Percentiles rank a stretch among this genome's conserved stretches.
Evolutionary conservation across 1,140 invertebrate species (phyloP).

Genomic region (Heliconius himera): DNA sequence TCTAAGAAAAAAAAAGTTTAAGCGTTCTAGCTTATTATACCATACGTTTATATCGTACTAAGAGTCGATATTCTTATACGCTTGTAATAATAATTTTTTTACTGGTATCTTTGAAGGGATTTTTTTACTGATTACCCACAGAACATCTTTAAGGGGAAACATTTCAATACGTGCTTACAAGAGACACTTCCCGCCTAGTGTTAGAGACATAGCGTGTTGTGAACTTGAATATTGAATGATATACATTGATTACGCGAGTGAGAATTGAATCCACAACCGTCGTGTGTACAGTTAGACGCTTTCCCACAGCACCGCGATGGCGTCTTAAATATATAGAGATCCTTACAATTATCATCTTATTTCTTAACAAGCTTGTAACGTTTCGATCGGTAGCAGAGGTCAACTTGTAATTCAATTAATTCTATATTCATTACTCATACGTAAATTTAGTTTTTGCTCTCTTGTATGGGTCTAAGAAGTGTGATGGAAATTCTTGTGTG

Average conservation of each 20-base stretch:
- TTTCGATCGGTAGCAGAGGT: conserved; percentile 62
- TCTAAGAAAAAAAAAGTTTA: too few species aligned
- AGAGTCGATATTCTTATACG: too few species aligned
- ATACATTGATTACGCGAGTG: background rate
- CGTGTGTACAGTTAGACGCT: background rate
- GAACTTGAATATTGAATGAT: background rate
- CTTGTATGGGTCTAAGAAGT: background rate
- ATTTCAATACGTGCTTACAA: too few species aligned
- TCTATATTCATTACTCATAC: conserved; percentile 18
- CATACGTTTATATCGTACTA: too few species aligned
- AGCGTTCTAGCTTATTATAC: too few species aligned
- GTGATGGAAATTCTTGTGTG: background rate
- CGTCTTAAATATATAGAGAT: background rate
- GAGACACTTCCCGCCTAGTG: background rate
- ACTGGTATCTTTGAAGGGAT: too few species aligned
- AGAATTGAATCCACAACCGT: background rate
- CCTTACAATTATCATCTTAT: background rate
- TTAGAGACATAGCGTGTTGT: too few species aligned
- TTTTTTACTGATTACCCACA: too few species aligned
- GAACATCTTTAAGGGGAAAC: too few species aligned
- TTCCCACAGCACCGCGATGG: background rate
- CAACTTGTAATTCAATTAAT: conserved; percentile 76
- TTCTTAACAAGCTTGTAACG: conserved; percentile 4
- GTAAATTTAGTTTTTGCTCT: conserved; percentile 29
- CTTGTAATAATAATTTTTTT: too few species aligned